Percentiles rank a stretch among this genome's conserved stretches.
These are phyloP conservation scores for Channallabes apus DNA, from an alignment of 2,797 vertebrate species.

Conservation along the genomic window DNA sequence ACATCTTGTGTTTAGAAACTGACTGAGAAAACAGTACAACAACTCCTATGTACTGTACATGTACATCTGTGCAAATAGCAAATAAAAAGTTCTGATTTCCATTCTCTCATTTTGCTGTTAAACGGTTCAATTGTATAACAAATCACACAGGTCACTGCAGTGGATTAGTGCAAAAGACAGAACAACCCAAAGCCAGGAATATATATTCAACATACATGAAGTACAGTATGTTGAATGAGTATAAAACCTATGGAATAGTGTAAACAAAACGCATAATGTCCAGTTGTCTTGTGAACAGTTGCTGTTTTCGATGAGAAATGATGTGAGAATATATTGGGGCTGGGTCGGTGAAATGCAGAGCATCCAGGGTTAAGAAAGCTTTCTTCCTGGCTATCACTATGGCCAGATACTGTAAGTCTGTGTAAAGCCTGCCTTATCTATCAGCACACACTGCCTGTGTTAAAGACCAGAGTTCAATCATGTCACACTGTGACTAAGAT, in stretches of 20 bases:
- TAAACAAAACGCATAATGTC: neutral
- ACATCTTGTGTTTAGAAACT: too few relatives aligned
- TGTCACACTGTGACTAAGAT: slow-evolving; percentile 8
- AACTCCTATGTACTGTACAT: too few relatives aligned
- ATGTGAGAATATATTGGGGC: neutral
- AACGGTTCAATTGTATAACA: neutral
- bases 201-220: neutral
- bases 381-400: slow-evolving; percentile 10
- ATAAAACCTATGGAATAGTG: neutral
- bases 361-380: neutral
- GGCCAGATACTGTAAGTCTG: neutral
- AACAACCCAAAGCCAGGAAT: neutral
- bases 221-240: neutral
- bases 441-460: neutral
- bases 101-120: too few relatives aligned
- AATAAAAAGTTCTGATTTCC: too few relatives aligned
- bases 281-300: neutral
- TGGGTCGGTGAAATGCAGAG: neutral
- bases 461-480: slow-evolving; percentile 8
- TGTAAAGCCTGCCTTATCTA: slow-evolving; percentile 9
- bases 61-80: too few relatives aligned
- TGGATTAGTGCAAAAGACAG: neutral
- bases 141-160: neutral
- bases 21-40: too few relatives aligned
- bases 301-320: neutral